Percentiles rank a stretch among this genome's conserved stretches.
Conservation (phyloP, 2,113 vertebrate genomes). For the Ctenodactylus gundi region DNA sequence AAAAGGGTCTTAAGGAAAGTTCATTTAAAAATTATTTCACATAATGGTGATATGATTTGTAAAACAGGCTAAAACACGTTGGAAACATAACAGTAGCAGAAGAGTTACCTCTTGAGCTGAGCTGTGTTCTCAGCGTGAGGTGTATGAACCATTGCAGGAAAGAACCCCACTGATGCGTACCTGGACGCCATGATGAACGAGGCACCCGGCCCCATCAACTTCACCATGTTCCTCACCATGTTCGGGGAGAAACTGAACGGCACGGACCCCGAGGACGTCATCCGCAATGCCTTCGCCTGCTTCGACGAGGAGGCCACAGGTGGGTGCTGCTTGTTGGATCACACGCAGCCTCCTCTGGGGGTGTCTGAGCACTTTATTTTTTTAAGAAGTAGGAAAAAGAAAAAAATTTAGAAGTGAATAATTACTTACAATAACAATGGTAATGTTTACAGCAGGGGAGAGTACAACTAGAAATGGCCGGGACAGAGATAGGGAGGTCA, state of each 20-base stretch:
- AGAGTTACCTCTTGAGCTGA: background rate
- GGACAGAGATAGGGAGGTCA: background rate
- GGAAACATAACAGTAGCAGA: background rate
- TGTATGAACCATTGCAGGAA: slow-evolving; percentile 85
- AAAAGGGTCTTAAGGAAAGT: background rate
- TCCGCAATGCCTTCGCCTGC: slow-evolving; percentile 97
- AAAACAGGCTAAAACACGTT: background rate
- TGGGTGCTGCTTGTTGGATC: slow-evolving; percentile 55
- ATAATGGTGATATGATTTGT: background rate
- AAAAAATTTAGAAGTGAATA: background rate
- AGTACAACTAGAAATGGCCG: background rate
- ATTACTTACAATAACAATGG: no score
- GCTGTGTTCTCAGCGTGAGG: background rate
- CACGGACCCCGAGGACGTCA: slow-evolving; percentile 93
- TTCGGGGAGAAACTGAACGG: slow-evolving; percentile 95
- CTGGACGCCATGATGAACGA: slow-evolving; percentile 98
- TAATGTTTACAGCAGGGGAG: background rate
- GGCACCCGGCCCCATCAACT: slow-evolving; percentile 97
- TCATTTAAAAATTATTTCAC: slow-evolving; percentile 12
- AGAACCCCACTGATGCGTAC: slow-evolving; percentile 95
- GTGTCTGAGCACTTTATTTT: background rate
- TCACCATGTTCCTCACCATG: slow-evolving; percentile 99
- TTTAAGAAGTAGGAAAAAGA: background rate
- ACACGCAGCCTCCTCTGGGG: background rate
- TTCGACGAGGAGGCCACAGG: slow-evolving; percentile 98